Base-by-base conservation (phyloP, 1,140 invertebrate genomes). In the Pemphigus obesinymphae region DNA sequence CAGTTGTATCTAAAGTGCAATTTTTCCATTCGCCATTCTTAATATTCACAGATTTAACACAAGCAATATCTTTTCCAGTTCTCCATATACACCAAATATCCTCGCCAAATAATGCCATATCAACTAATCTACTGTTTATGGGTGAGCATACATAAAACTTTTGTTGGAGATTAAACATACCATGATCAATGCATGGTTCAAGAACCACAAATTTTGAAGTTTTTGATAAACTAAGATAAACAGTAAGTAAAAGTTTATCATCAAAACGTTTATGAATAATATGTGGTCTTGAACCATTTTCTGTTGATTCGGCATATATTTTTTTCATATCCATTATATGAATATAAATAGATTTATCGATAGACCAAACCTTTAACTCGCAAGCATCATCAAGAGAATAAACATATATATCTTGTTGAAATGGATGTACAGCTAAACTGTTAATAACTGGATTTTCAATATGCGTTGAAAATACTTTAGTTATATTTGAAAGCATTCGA, bases 61-160 rank as follows among this genome's bases (percentile, higher is more conserved):
- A 63, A 20, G 76, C 55, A 20, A 61, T 61, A 10, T 80, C 76
- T 45, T 80, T 80, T 43, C 76, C 76, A 20, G 76, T 80, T 80
- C 76, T 80, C 76, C 76, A 80, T 58, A 80, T 80, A n/a, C 76
- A 80, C 76, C 76, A 80, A 61, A 80, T 80, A 20, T 80, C 76
- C 43, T 80, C 26, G 20, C 17, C 76, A 31, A 63, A 63, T 17
- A 80, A 80, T 61, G 76, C 58, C 76, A 80, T 80, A 61, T 80
- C 76, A 61, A 80, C 76, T 29, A 80, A 11, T 31, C 76, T 55
- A 80, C 37, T 58, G 7, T 43, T 80, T 1, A 80, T 45, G 0
- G 55, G 55, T 31, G 55, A 80, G 23, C 37, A 43, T 20, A 45
- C 37, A 61, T 29, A 37, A 80, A 80, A 80, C 17, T 80, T 80